Base-by-base conservation (phyloP, 2,797 vertebrate genomes). In the Melanogrammus aeglefinus region DNA sequence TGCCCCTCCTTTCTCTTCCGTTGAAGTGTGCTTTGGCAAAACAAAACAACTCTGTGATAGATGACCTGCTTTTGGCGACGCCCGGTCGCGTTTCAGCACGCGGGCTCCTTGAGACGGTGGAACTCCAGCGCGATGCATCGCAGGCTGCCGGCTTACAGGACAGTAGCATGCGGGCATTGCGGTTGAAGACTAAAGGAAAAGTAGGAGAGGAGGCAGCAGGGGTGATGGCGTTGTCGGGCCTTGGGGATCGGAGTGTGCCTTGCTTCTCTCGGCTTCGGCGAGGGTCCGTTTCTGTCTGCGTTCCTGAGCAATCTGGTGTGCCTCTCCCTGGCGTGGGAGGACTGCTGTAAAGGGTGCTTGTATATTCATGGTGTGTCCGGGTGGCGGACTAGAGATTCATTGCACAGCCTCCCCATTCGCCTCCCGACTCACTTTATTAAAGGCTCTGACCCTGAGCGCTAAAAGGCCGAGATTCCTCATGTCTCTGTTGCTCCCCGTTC, bases 231-330 rank as follows among this genome's bases (percentile, higher is more conserved):
- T n/a, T 63, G 57, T 63, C 6, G n/a, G 57, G n/a, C 21, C 51
- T 10, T 6, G 35, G 63, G 63, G 70, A 71, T 76, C 76, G 76
- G 79, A 63, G 21, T 31, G 51, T 77, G 78, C 85, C 77, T 76
- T 82, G 81, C 80, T 71, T 75, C 83, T 87, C 84, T 87, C 85
- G 86, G 83, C 85, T 83, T 83, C 81, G 80, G 76, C 3, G 3
- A 79, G 31, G 39, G 51, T 76, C 75, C 75, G 81, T 88, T 87
- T 88, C 84, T 72, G 72, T 44, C 74, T 90, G 80, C 91, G 90
- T 92, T 94, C 92, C 90, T 90, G 88, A 92, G 83, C 88, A 90
- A 92, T 92, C 91, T 90, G 80, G 76, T 80, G 14, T 87, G 78
- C 79, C 82, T 86, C 51, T 38, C 44, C 77, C 74, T 78, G 88